Evolutionary conservation across 2,113 vertebrate species (phyloP).

Genomic region (Cyanoramphus novaezelandiae): DNA sequence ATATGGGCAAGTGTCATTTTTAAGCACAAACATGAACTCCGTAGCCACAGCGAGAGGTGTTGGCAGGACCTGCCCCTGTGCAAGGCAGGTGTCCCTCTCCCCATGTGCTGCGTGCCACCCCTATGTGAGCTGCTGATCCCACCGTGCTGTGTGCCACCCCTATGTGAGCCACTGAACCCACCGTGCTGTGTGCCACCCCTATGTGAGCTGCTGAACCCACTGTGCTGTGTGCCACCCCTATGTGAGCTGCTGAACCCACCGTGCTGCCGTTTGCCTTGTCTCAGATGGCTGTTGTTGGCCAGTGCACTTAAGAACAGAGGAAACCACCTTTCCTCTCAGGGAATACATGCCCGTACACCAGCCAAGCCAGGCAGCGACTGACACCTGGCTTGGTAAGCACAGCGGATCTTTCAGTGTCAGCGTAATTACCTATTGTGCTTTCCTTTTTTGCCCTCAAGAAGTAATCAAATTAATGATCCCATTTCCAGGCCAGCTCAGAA

Average conservation of each 20-base stretch:
- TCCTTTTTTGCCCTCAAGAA: neutral
- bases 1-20: neutral
- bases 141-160: accelerated
- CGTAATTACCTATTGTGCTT: neutral
- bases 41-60: neutral
- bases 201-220: neutral
- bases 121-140: neutral
- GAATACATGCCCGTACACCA: neutral
- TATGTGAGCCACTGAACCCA: neutral
- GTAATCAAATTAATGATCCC: constrained; percentile 40
- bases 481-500: constrained; percentile 40
- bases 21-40: neutral
- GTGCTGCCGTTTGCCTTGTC: accelerated
- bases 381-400: neutral
- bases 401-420: neutral
- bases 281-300: neutral
- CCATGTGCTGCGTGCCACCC: accelerated
- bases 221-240: accelerated
- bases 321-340: neutral
- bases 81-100: neutral
- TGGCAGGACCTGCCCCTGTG: neutral
- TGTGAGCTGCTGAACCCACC: neutral
- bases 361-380: neutral
- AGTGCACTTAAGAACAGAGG: neutral
- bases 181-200: accelerated